A percentile compares a stretch with the other conserved stretches of the same genome.
Evolutionary conservation across 2,113 vertebrate genomes (phyloP).

Genomic region (Malurus alboscapulatus): DNA sequence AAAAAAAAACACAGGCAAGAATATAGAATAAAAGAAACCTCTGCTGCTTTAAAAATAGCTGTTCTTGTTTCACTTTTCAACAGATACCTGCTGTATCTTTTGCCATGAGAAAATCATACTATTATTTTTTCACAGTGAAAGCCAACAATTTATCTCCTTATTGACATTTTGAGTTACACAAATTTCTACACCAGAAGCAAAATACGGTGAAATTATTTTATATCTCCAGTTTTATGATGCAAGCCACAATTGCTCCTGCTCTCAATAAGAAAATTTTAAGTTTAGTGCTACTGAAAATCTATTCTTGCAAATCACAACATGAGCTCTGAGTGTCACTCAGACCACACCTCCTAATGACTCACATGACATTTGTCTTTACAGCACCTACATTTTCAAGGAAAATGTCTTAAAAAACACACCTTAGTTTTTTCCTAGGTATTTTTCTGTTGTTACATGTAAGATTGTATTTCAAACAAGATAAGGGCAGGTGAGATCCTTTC

Average conservation of each 20-base stretch:
- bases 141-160: not conserved
- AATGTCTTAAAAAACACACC: not conserved
- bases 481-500: not conserved
- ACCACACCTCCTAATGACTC: not conserved
- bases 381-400: not conserved
- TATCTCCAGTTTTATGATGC: not conserved
- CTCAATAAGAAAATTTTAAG: constrained; percentile 25
- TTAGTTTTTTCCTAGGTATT: not conserved
- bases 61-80: not conserved
- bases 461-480: not conserved
- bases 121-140: constrained; percentile 11
- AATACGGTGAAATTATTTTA: not conserved
- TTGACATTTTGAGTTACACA: not conserved
- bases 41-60: not conserved
- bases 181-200: not conserved
- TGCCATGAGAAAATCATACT: constrained; percentile 10
- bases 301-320: not conserved
- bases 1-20: not conserved
- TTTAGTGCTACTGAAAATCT: not conserved
- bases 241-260: not conserved
- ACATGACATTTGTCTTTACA: not conserved
- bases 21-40: not conserved
- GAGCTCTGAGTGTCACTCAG: not conserved
- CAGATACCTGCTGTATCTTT: not conserved
- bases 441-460: not conserved